Conservation (phyloP, 2,113 vertebrate species). For the Heloderma charlesbogerti region DNA sequence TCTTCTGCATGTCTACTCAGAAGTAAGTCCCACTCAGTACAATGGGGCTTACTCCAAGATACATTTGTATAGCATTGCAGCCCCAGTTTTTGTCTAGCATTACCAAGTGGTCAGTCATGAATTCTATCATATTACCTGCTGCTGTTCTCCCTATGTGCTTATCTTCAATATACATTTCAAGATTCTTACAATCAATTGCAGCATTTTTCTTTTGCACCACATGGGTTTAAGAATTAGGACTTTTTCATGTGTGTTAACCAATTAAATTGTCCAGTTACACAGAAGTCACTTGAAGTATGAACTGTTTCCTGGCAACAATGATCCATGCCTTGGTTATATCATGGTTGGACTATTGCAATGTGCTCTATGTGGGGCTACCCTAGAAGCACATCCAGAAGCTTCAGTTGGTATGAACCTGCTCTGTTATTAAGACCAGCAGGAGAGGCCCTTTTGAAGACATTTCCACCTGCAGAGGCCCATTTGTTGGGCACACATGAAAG, state of each 20-base stretch:
- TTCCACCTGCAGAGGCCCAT: no score
- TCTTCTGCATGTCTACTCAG: background rate
- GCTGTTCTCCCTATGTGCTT: background rate
- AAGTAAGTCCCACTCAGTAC: background rate
- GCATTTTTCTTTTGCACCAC: background rate
- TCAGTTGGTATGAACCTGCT: no score
- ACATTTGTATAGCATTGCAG: background rate
- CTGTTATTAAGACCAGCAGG: no score
- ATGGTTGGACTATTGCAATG: no score
- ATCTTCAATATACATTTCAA: background rate
- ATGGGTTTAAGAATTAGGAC: background rate
- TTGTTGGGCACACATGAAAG: no score
- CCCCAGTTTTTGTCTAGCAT: background rate
- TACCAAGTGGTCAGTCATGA: background rate
- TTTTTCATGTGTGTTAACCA: background rate
- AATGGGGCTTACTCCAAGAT: background rate
- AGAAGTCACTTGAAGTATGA: background rate
- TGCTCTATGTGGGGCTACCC: no score
- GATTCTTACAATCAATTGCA: background rate
- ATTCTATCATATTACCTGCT: background rate
- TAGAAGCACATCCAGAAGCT: no score
- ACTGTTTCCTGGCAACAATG: background rate
- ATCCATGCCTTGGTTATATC: no score
- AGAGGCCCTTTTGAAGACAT: no score
- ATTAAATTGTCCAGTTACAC: background rate